Base-by-base conservation (phyloP, 2,888 invertebrate species). In the Mamestra brassicae region DNA sequence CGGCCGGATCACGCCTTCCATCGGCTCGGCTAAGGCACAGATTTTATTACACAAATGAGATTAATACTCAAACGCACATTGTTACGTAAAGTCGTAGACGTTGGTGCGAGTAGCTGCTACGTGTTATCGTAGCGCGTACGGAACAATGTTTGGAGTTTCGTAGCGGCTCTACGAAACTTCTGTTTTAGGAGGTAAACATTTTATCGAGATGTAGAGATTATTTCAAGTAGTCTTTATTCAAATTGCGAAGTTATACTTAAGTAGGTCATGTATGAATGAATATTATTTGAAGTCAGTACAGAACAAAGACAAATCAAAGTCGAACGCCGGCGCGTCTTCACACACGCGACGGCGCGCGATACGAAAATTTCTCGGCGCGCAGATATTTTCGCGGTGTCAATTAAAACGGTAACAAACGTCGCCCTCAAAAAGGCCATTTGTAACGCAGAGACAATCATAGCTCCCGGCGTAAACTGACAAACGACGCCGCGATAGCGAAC, bases 21-120 rank as follows among this genome's bases (percentile, higher is more conserved):
- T 88, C 92, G 92, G 90, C 92, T 83, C 85, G 90, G 94, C 95
- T 96, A 96, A 96, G 93, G 93, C 95, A 93, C 94, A 96, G 96
- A 96, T 96, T 96, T 96, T 95, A 96, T 95, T 96, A 96, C 96
- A 94, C 96, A 96, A 96, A 96, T 95, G 94, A 93, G 96, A 96
- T 96, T 96, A 96, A 95, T 95, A 93, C 91, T 91, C 92, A 90
- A 93, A 94, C 93, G 90, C 90, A 91, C 89, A 90, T 85, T 88
- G 87, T 87, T 87, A 87, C 83, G 83, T 85, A 85, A 86, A 79
- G 81, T 76, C 83, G 79, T 85, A 83, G 83, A 87, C 85, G 55
- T 75, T 87, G 77, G 26, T 26, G 26, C 26, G 26, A 26, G 26
- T 26, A 26, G 72, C 72, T 74, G 77, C 78, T 87, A 85, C 85